Evolutionary conservation across 92 coral and sea anemone species (phyloP).

Genomic region (Pocillopora meandrina): DNA sequence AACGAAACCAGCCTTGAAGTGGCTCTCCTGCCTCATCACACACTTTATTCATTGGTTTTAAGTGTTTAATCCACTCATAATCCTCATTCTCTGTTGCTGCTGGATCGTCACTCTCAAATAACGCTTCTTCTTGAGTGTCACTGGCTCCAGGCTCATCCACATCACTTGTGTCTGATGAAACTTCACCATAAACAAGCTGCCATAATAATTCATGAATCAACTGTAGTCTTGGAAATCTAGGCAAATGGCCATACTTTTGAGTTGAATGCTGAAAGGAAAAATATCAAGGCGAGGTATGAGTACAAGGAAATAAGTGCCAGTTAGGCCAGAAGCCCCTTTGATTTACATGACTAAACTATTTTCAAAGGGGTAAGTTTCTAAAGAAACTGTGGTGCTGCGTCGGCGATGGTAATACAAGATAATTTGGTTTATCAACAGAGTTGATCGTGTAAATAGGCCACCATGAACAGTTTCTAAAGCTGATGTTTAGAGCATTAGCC

Average conservation of each 20-base stretch:
- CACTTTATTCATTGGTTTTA: conserved; percentile 47
- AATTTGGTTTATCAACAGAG: too few species aligned
- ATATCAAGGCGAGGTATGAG: too few species aligned
- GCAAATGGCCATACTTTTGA: conserved; percentile 58
- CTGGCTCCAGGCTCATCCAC: background rate
- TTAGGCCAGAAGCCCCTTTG: too few species aligned
- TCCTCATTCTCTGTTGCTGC: conserved; percentile 14
- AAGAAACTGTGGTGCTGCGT: too few species aligned
- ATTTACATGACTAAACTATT: too few species aligned
- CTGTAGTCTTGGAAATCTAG: conserved; percentile 73
- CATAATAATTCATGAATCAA: conserved; percentile 73
- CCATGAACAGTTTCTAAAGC: too few species aligned
- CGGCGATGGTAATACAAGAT: too few species aligned
- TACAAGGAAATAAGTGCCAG: too few species aligned
- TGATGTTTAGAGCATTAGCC: too few species aligned
- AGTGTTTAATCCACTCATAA: conserved; percentile 58
- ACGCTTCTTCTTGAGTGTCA: background rate
- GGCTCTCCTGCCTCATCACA: conserved; percentile 27
- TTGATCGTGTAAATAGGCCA: too few species aligned
- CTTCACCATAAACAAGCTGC: conserved; percentile 65
- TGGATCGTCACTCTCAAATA: background rate
- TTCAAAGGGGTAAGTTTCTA: too few species aligned
- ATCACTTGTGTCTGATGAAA: background rate
- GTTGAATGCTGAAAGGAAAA: conserved; percentile 36
- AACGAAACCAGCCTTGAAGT: conserved; percentile 65